Base-by-base conservation (phyloP, 2,888 invertebrate genomes). In the Eilema sororculum region DNA sequence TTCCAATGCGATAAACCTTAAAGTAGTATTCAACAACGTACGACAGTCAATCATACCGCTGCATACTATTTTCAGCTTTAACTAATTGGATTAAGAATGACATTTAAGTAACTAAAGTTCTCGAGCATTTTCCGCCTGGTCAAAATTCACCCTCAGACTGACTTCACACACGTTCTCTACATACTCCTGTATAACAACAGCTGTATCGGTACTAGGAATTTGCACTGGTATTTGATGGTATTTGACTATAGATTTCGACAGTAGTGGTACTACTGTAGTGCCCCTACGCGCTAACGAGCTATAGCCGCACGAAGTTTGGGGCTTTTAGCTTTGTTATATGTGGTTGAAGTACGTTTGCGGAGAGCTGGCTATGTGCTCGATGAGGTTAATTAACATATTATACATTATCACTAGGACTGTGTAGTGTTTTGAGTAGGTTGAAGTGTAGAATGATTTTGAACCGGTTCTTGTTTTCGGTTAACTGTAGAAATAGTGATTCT, bases 291-390 rank as follows among this genome's bases (percentile, higher is more conserved):
- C 72, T 81, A 80, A 81, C 79, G 76, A 79, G 80, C 72, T 71
- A 58, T 71, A 59, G 57, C 63, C 68, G 70, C 78, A 69, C 67
- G 65, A 80, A 81, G 78, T 80, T 81, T 68, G 76, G 71, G 16
- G 30, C n/a, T 30, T 60, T 74, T 56, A 64, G 56, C 68, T 69
- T 76, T 81, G 81, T 79, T 76, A 64, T 76, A 64, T 62, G 37
- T 60, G 64, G 72, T 67, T 79, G 62, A 72, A 72, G 65, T 65
- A 67, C 64, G 67, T 60, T 37, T 61, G 24, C 65, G 68, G 57
- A n/a, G 16, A 25, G 25, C n/a, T 20, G 33, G 41, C 30, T 67
- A 22, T 25, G 58, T 67, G 62, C 63, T 59, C 65, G n/a, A 65
- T 65, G 33, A 57, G 30, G 22, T 20, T 57, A 65, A 33, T 56